Evolutionary conservation across 2,888 invertebrate genomes (phyloP).

Genomic region (Chymomyza caudatula): DNA sequence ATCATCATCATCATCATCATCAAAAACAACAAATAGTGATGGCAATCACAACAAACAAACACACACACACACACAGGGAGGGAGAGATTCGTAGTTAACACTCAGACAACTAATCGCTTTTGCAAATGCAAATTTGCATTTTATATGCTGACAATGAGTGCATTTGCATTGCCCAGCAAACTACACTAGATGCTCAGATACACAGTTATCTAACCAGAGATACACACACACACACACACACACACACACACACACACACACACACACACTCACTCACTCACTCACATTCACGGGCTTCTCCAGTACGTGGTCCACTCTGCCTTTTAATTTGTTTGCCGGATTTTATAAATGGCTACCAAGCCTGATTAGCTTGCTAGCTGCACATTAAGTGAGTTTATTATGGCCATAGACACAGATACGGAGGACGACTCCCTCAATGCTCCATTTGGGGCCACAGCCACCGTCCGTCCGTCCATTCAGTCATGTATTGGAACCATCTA

Average conservation of each 20-base stretch:
- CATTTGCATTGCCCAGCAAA: constrained; percentile 17
- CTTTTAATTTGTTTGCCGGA: constrained; percentile 46
- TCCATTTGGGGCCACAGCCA: neutral
- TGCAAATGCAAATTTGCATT: constrained; percentile 62
- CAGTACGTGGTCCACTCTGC: neutral
- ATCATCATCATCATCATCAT: neutral
- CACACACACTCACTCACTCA: neutral
- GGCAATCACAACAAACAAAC: neutral
- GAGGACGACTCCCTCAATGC: constrained; percentile 16
- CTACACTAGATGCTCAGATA: constrained; percentile 4
- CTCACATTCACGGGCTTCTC: neutral
- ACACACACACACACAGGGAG: neutral
- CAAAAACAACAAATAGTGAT: neutral
- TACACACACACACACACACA: constrained; percentile 11
- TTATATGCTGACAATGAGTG: constrained; percentile 43
- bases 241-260: neutral
- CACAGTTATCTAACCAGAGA: neutral
- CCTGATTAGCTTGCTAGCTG: constrained; percentile 55
- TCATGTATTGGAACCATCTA: constrained; percentile 36
- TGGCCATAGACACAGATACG: constrained; percentile 26
- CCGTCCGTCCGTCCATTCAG: neutral
- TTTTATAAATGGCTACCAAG: constrained; percentile 55
- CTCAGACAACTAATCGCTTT: constrained; percentile 57
- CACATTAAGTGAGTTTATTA: constrained; percentile 55
- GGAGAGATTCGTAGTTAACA: neutral